Evolutionary conservation across 1,140 invertebrate genomes (phyloP), one percentile per base, ranked within the genome.

Genomic region (Drosophila ohnishii): DNA sequence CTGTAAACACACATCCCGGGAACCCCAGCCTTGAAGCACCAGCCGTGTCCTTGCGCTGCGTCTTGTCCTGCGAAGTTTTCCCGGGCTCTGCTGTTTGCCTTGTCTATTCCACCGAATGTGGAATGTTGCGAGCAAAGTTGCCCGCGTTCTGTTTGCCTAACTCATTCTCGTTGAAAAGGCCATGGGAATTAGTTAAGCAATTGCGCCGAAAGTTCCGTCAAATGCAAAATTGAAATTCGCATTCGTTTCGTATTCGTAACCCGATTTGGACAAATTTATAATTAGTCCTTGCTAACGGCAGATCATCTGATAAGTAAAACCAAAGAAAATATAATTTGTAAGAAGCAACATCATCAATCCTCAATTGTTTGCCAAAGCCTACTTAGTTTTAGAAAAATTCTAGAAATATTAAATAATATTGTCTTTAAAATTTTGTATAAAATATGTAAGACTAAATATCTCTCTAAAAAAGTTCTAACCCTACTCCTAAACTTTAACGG

Each of bases 61-160:
- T 87, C 83, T 87, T 86, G 83, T 86, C 82, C 60, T 87, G 71
- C 73, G 66, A 86, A 85, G 75, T 85, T 86, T 82, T 81, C 50
- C 53, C 69, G 56, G 71, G 47, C 50, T 72, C 75, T 72, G 64
- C 61, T 81, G 71, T 87, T 78, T 79, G 64, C 61, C 42, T 82
- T 78, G 78, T 76, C 53, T 86, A 65, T 75, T 75, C 42, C 53
- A 42, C 48, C 58, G 57, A 69, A 74, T 70, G 70, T 75, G 61
- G 51, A 55, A 55, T 35, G 50, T 35, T 72, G 65, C 80, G 60
- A 67, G 73, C 44, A 72, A 79, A 82, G 66, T 87, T 77, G 60
- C 83, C 65, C 63, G 75, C 70, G 67, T 78, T 81, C 74, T 67
- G 78, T 79, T 79, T 73, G 78, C 48, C 34, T 56, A 75, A 76